Conservation (phyloP, 2,113 vertebrate genomes). For the Myocastor coypus region DNA sequence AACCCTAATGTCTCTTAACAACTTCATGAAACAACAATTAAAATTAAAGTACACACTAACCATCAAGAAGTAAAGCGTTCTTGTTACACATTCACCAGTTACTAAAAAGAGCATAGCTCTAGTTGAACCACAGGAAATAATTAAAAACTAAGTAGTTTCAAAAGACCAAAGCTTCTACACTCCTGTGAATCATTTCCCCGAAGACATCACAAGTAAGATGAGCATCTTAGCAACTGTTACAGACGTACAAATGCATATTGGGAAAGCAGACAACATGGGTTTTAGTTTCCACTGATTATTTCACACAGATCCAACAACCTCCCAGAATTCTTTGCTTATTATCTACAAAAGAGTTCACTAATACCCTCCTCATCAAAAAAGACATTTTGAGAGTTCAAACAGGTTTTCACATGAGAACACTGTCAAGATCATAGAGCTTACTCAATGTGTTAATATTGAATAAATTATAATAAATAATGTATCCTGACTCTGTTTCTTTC, state of each 20-base stretch:
- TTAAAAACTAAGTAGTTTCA: neutral
- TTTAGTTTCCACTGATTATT: neutral
- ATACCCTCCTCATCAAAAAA: neutral
- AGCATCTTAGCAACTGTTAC: neutral
- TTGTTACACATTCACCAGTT: neutral
- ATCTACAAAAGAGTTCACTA: neutral
- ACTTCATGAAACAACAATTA: neutral
- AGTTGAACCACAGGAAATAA: neutral
- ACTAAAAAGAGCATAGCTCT: neutral
- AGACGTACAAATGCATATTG: neutral
- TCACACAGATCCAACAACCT: neutral
- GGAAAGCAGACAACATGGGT: neutral
- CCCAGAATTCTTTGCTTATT: neutral
- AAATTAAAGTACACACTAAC: neutral
- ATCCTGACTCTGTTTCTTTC: neutral
- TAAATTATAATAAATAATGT: neutral
- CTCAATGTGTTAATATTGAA: neutral
- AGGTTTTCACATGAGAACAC: neutral
- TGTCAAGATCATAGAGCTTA: constrained; percentile 25
- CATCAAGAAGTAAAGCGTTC: constrained; percentile 7
- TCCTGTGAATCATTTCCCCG: neutral
- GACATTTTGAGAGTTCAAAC: neutral
- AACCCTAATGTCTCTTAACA: neutral
- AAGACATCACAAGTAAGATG: neutral
- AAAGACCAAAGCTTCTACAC: neutral